phyloP scores from a whole-genome alignment of 2,888 invertebrate species.

The Labia minor region DNA sequence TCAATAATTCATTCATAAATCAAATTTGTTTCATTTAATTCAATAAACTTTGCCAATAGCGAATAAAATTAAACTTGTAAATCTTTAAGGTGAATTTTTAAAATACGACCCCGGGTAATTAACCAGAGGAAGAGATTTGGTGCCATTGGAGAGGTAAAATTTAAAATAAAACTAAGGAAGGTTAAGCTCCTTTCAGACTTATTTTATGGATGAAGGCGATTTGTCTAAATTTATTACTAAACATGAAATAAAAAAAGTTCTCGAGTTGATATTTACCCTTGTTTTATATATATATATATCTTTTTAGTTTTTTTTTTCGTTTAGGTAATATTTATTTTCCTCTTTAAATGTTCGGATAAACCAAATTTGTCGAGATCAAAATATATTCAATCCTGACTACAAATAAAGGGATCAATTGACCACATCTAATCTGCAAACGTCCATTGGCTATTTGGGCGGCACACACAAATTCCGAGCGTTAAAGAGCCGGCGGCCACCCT shows the following conservation, averaged over 20 bases:
- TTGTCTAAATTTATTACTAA: not conserved
- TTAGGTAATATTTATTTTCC: not conserved
- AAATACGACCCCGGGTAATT: not conserved
- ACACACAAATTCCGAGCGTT: constrained; percentile 3
- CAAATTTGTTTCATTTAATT: not conserved
- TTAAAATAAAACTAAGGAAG: not conserved
- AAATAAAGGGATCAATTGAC: constrained; percentile 13
- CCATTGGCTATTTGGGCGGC: not conserved
- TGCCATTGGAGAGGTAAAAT: not conserved
- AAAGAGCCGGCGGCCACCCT: constrained; percentile 8
- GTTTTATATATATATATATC: too few relatives aligned
- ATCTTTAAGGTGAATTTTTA: constrained; percentile 18
- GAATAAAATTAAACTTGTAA: constrained; percentile 27
- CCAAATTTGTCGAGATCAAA: constrained; percentile 4
- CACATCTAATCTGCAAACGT: constrained; percentile 8
- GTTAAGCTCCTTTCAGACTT: not conserved
- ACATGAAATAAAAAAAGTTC: not conserved
- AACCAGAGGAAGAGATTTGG: not conserved
- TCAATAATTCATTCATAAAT: too few relatives aligned
- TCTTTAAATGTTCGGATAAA: not conserved
- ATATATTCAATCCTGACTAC: constrained; percentile 8
- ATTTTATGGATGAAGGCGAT: not conserved
- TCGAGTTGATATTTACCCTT: not conserved
- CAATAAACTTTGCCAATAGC: constrained; percentile 23
- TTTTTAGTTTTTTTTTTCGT: not conserved